Conservation (phyloP, 2,113 vertebrate genomes). For the Gymnorhina tibicen region DNA sequence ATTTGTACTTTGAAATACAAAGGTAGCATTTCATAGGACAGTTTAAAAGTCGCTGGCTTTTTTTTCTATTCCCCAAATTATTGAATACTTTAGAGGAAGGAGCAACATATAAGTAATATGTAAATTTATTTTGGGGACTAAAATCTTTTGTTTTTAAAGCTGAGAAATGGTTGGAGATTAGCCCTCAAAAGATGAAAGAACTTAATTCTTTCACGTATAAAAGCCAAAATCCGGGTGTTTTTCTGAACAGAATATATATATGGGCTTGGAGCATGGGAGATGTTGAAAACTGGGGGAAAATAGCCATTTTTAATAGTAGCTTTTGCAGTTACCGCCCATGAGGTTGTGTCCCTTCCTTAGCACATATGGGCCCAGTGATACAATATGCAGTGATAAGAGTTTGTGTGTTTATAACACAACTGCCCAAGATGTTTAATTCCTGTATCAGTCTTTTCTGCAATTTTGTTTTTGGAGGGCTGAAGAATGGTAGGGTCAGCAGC, state of each 20-base stretch:
- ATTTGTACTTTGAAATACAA: background rate
- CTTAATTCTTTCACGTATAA: background rate
- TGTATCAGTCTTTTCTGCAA: background rate
- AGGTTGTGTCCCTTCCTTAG: background rate
- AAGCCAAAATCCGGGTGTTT: background rate
- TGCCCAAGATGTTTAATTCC: background rate
- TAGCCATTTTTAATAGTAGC: background rate
- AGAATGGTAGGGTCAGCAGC: background rate
- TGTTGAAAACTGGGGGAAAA: background rate
- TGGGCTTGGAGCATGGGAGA: background rate
- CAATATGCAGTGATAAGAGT: background rate
- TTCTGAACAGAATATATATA: background rate
- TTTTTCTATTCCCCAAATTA: background rate
- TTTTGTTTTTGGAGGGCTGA: background rate
- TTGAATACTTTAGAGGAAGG: background rate
- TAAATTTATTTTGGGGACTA: background rate
- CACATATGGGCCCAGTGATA: accelerated
- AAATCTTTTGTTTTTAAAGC: background rate
- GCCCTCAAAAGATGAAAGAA: background rate
- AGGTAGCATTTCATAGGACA: background rate
- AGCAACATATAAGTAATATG: background rate
- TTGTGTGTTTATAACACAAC: background rate
- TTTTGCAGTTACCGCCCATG: background rate
- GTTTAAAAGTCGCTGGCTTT: background rate
- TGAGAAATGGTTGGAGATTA: background rate